phyloP scores from a whole-genome alignment of 2,888 invertebrate species.

The Stenodema calcarata region DNA sequence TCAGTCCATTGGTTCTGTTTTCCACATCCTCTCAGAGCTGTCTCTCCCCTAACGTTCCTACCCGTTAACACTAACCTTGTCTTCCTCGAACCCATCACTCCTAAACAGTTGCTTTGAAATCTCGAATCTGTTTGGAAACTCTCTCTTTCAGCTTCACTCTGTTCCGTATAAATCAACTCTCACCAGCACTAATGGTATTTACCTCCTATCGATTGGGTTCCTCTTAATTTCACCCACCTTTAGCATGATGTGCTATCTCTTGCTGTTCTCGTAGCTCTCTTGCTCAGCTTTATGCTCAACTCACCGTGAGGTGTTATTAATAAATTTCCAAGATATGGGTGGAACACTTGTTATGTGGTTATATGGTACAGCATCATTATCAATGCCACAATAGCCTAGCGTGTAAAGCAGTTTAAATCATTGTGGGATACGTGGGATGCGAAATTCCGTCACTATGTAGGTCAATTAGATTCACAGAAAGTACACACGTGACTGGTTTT shows the following conservation, averaged over 20 bases:
- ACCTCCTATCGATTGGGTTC: background rate
- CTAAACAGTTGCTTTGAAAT: background rate
- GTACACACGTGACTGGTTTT: no score
- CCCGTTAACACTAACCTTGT: background rate
- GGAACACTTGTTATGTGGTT: no score
- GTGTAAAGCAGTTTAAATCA: no score
- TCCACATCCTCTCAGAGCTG: constrained; percentile 37
- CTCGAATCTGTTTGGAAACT: background rate
- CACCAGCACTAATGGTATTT: background rate
- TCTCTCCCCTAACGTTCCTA: constrained; percentile 1
- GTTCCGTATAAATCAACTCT: background rate
- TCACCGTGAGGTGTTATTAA: no score
- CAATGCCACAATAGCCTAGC: no score
- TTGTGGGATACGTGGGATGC: no score
- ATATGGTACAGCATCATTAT: no score
- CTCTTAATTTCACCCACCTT: background rate
- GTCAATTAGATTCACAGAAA: no score
- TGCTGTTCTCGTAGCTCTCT: background rate
- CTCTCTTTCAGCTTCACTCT: background rate
- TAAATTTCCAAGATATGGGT: no score
- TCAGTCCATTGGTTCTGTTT: constrained; percentile 21
- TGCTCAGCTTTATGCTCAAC: background rate
- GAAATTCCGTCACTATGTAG: no score
- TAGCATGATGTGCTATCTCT: background rate
- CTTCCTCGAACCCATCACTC: background rate